A percentile compares a stretch with the other conserved stretches of the same genome.
phyloP scores from a whole-genome alignment of 1,140 invertebrate species.

The Lycorma delicatula region DNA sequence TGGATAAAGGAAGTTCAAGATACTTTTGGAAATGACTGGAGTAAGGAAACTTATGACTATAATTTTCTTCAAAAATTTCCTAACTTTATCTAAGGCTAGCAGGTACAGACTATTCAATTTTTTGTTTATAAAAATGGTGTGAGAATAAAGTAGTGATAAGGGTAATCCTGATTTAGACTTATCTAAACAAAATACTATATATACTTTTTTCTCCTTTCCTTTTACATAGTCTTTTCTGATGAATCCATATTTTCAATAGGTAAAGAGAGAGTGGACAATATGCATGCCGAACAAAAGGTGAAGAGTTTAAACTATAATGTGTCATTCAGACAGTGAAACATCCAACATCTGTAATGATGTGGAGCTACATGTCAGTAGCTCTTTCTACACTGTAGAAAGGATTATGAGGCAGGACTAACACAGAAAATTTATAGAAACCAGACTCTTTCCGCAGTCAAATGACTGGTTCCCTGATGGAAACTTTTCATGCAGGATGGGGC shows the following conservation, averaged over 20 bases:
- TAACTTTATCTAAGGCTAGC: neutral
- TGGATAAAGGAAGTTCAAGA: neutral
- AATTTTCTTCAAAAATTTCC: neutral
- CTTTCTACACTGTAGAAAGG: no score
- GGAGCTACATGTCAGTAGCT: neutral
- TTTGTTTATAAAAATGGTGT: neutral
- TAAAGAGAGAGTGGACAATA: neutral
- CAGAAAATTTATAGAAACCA: neutral
- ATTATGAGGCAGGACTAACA: no score
- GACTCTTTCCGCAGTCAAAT: neutral
- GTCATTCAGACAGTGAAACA: constrained; percentile 4
- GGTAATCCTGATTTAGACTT: neutral
- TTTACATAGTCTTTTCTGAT: neutral
- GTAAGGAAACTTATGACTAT: neutral
- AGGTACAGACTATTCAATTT: neutral
- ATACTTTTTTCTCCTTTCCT: neutral
- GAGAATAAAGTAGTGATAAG: neutral
- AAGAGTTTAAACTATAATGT: neutral
- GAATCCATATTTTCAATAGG: neutral
- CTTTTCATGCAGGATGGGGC: constrained; percentile 11
- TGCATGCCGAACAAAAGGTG: neutral
- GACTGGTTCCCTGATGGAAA: neutral
- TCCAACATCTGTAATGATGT: constrained; percentile 2
- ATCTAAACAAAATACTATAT: neutral
- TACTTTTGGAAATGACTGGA: neutral